phyloP scores from a whole-genome alignment of 1,140 invertebrate genomes.

The Chionoecetes opilio region DNA sequence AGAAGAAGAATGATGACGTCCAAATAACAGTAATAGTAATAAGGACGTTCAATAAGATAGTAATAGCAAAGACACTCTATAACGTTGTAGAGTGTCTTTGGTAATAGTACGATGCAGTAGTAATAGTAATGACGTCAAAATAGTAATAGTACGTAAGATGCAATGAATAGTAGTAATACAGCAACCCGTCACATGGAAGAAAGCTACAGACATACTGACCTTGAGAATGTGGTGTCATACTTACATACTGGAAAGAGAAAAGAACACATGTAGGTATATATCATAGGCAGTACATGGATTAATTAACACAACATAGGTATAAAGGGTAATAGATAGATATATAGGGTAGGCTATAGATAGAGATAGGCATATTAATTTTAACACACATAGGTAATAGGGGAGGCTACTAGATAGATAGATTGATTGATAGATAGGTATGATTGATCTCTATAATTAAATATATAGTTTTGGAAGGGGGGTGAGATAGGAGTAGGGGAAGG shows the following conservation, averaged over 20 bases:
- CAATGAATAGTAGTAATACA: conserved; percentile 52
- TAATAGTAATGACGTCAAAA: too few relatives aligned
- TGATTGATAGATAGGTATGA: conserved; percentile 57
- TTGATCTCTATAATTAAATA: conserved; percentile 45
- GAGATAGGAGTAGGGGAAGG: too few relatives aligned
- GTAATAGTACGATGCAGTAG: too few relatives aligned
- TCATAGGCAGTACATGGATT: conserved; percentile 66
- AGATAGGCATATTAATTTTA: conserved; percentile 64
- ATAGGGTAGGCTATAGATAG: too few relatives aligned
- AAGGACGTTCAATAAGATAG: neutral
- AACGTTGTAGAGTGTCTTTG: too few relatives aligned
- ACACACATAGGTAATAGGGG: too few relatives aligned
- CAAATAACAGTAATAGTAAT: neutral
- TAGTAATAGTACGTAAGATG: too few relatives aligned
- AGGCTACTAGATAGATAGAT: too few relatives aligned
- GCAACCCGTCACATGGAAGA: conserved; percentile 67
- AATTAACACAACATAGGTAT: conserved; percentile 40
- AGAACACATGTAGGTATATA: conserved; percentile 74
- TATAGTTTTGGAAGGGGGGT: conserved; percentile 37
- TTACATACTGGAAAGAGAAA: conserved; percentile 80
- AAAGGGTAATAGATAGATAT: too few relatives aligned
- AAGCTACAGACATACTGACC: conserved; percentile 77
- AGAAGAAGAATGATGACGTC: neutral
- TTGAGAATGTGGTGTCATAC: conserved; percentile 75
- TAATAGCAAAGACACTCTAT: too few relatives aligned